phyloP scores from a whole-genome alignment of 2,113 vertebrate species.

The Diphyllodes magnificus region DNA sequence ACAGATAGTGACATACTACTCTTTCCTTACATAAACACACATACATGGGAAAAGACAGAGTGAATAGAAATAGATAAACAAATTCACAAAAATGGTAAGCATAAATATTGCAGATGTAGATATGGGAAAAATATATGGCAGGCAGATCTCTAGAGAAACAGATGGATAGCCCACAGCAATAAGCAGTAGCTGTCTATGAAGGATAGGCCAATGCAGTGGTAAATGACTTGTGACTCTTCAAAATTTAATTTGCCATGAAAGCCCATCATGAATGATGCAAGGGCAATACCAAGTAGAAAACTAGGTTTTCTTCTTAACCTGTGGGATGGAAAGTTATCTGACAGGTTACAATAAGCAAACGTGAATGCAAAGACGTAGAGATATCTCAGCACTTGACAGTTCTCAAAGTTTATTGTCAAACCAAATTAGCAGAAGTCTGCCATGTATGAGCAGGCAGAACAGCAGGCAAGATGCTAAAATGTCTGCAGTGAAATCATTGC shows the following conservation, averaged over 20 bases:
- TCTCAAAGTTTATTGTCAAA: conserved; percentile 59
- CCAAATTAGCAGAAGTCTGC: conserved; percentile 46
- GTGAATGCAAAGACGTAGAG: neutral
- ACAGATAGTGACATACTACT: neutral
- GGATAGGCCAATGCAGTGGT: neutral
- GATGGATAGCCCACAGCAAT: conserved; percentile 5
- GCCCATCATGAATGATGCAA: conserved; percentile 25
- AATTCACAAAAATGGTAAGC: conserved; percentile 20
- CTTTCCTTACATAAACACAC: neutral
- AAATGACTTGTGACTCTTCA: conserved; percentile 43
- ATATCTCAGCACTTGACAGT: conserved; percentile 24
- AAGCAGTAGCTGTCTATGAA: conserved; percentile 1
- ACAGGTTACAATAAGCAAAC: conserved; percentile 31
- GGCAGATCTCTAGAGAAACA: conserved; percentile 13
- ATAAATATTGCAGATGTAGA: conserved; percentile 17
- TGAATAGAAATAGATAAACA: neutral
- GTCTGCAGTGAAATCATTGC: neutral
- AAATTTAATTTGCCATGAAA: conserved; percentile 56
- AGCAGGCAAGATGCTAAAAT: conserved; percentile 16
- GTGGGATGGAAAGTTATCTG: conserved; percentile 33
- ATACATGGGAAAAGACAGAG: neutral
- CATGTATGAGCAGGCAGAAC: neutral
- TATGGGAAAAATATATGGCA: neutral
- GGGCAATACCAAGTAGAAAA: neutral
- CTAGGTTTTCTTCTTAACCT: conserved; percentile 16